Evolutionary conservation across 2,888 invertebrate genomes (phyloP).

Genomic region (Thereva unica): DNA sequence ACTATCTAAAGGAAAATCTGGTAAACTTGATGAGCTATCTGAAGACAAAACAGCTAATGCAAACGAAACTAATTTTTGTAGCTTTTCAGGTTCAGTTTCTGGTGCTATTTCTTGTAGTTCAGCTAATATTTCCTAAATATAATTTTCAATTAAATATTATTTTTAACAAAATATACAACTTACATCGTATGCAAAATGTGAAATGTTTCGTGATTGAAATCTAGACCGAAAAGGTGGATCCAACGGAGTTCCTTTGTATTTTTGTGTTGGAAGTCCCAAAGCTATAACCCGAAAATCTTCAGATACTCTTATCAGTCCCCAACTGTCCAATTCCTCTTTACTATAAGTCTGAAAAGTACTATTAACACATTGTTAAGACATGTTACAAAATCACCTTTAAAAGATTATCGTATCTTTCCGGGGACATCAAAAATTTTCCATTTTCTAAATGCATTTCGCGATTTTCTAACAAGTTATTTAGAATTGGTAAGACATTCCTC

Average conservation of each 20-base stretch:
- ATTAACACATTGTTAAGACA: neutral
- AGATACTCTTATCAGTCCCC: slow-evolving; percentile 90
- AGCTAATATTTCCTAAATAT: slow-evolving; percentile 63
- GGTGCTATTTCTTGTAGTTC: slow-evolving; percentile 61
- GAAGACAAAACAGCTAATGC: slow-evolving; percentile 78
- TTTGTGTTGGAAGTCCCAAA: slow-evolving; percentile 85
- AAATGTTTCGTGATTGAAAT: slow-evolving; percentile 89
- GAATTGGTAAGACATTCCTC: slow-evolving; percentile 91
- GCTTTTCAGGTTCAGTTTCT: slow-evolving; percentile 57
- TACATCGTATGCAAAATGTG: slow-evolving; percentile 53
- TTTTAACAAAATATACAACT: slow-evolving; percentile 24
- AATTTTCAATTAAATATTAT: neutral
- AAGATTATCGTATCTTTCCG: slow-evolving; percentile 86
- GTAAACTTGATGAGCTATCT: slow-evolving; percentile 71
- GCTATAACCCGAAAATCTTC: slow-evolving; percentile 93
- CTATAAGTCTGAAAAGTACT: slow-evolving; percentile 69
- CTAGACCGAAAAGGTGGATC: slow-evolving; percentile 94
- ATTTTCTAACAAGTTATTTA: slow-evolving; percentile 96
- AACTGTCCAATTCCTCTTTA: slow-evolving; percentile 74
- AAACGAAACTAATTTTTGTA: slow-evolving; percentile 66
- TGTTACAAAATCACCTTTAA: slow-evolving; percentile 65
- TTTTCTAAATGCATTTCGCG: slow-evolving; percentile 98
- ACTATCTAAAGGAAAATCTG: slow-evolving; percentile 90
- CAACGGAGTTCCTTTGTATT: slow-evolving; percentile 88
- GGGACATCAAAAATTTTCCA: slow-evolving; percentile 89